These are phyloP conservation scores for Hystrix brachyura DNA, from an alignment of 2,113 vertebrate genomes.

Conservation along the genomic window DNA sequence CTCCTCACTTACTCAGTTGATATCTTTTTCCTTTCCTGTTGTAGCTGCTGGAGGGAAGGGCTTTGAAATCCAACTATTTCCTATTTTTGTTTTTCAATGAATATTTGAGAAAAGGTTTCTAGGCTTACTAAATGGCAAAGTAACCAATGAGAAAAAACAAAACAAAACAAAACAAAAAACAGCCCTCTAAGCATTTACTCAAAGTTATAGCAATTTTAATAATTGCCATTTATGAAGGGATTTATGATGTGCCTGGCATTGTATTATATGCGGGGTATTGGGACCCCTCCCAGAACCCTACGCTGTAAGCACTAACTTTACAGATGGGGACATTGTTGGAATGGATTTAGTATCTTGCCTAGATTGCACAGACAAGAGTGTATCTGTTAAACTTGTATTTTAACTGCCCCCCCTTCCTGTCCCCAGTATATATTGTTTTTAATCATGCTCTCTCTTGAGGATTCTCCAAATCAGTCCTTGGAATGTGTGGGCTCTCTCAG, in stretches of 20 bases:
- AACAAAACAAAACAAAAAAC: too few species aligned
- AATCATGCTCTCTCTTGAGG: not conserved
- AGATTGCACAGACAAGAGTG: not conserved
- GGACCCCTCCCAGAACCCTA: not conserved
- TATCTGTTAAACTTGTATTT: not conserved
- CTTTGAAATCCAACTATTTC: constrained; percentile 1
- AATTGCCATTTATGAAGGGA: not conserved
- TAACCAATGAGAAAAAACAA: not conserved
- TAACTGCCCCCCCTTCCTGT: not conserved
- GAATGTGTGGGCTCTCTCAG: not conserved
- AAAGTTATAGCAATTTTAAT: constrained; percentile 10
- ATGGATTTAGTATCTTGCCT: not conserved
- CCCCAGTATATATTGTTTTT: not conserved
- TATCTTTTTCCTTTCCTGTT: not conserved
- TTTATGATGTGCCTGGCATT: not conserved
- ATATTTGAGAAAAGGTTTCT: not conserved
- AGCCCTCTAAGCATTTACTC: not conserved
- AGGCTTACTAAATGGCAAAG: not conserved
- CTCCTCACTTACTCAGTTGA: not conserved
- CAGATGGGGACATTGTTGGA: not conserved
- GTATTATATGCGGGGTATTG: not conserved
- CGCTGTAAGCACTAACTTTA: not conserved
- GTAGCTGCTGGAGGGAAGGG: fast-evolving
- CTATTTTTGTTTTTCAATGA: constrained; percentile 19
- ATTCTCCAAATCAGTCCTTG: not conserved